phyloP scores from a whole-genome alignment of 1,140 invertebrate genomes.

The Nephila pilipes region DNA sequence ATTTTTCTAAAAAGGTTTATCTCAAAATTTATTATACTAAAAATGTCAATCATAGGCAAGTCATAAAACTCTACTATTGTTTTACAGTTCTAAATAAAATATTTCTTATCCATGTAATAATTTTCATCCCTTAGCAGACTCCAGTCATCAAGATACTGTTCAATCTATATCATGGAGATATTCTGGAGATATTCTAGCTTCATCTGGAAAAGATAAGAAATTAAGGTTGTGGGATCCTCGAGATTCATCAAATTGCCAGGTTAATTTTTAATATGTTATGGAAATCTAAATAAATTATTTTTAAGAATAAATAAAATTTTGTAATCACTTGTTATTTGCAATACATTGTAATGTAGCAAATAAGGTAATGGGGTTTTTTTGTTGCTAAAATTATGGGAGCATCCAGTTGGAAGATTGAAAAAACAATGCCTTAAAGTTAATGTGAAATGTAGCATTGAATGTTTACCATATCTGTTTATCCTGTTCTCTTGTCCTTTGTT shows the following conservation, averaged over 20 bases:
- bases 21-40: neutral
- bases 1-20: neutral
- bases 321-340: too few species aligned
- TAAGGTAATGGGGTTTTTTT: too few species aligned
- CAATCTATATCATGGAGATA: conserved; percentile 92
- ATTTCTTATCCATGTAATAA: neutral
- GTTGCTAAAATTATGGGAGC: too few species aligned
- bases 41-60: neutral
- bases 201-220: conserved; percentile 91
- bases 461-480: too few species aligned
- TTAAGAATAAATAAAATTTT: too few species aligned
- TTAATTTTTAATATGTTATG: conserved; percentile 44
- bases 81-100: neutral
- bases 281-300: too few species aligned
- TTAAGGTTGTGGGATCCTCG: conserved; percentile 91
- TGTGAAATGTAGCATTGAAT: too few species aligned
- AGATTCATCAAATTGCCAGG: conserved; percentile 82
- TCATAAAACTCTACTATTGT: neutral
- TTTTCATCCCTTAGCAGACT: conserved; percentile 84
- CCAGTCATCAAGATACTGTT: conserved; percentile 90
- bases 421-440: too few species aligned
- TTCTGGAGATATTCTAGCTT: conserved; percentile 86
- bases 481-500: too few species aligned
- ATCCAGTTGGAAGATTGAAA: too few species aligned
- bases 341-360: too few species aligned